Conservation (phyloP, 2,797 vertebrate genomes). For the Petrocephalus schoutedeni region DNA sequence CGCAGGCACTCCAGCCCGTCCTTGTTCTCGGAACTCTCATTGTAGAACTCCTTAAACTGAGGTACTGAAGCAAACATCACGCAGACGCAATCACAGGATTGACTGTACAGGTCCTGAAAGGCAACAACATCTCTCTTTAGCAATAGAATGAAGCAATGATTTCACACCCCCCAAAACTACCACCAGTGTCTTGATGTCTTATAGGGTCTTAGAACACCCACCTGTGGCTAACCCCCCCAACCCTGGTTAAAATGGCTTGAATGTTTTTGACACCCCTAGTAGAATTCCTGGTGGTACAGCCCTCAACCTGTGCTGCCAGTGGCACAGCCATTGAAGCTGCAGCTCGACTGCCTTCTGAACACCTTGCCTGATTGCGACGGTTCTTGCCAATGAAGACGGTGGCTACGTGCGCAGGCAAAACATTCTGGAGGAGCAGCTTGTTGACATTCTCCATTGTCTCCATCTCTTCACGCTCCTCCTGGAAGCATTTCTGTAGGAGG, state of each 20-base stretch:
- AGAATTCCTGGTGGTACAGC: background rate
- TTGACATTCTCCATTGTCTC: constrained; percentile 83
- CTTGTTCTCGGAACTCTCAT: constrained; percentile 70
- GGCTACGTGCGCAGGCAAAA: constrained; percentile 77
- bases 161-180: background rate
- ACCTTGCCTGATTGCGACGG: constrained; percentile 69
- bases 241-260: background rate
- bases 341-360: background rate
- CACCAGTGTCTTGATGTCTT: background rate
- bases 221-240: background rate
- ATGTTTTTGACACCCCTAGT: background rate
- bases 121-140: background rate
- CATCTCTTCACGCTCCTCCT: constrained; percentile 72
- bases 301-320: background rate
- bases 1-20: constrained; percentile 82
- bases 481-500: constrained; percentile 74
- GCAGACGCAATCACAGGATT: constrained; percentile 77
- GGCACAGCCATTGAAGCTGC: background rate
- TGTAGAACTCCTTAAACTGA: constrained; percentile 85
- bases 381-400: constrained; percentile 77
- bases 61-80: constrained; percentile 86
- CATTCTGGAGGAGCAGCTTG: constrained; percentile 77
- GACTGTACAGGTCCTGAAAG: constrained; percentile 79
- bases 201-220: background rate
- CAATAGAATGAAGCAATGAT: background rate